A percentile compares a stretch with the other conserved stretches of the same genome.
These are phyloP conservation scores for Semicossyphus pulcher DNA, from an alignment of 2,113 vertebrate genomes.

Conservation along the genomic window DNA sequence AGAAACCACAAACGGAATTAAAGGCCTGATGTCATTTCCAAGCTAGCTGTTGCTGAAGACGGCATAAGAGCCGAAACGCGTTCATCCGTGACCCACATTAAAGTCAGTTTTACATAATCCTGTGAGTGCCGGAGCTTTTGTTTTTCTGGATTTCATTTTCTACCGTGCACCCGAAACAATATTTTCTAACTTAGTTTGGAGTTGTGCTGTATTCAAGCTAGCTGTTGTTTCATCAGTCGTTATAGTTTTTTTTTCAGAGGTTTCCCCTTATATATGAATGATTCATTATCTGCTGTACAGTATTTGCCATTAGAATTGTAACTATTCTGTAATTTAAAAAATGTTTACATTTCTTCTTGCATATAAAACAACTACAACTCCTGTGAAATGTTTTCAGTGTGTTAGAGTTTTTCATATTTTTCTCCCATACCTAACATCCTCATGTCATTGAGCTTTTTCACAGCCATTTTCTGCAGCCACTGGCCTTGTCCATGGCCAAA, in stretches of 20 bases:
- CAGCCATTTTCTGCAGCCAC: neutral
- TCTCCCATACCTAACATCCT: neutral
- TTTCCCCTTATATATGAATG: neutral
- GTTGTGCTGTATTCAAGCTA: neutral
- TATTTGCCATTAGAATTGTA: neutral
- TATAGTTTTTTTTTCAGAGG: neutral
- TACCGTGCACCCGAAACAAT: too few species aligned
- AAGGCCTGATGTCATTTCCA: neutral
- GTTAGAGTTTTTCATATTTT: too few species aligned
- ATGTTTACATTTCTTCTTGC: too few species aligned
- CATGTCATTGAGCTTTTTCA: neutral
- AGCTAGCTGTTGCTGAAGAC: neutral
- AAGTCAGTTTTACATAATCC: too few species aligned
- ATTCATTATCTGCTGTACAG: neutral
- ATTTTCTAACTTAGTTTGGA: too few species aligned
- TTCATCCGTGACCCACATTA: too few species aligned
- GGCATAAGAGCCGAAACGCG: too few species aligned
- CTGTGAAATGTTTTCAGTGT: neutral
- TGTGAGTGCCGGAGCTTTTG: too few species aligned
- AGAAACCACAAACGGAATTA: too few species aligned
- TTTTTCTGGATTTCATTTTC: too few species aligned
- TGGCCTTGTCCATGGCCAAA: neutral
- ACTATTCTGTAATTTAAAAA: too few species aligned
- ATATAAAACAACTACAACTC: neutral
- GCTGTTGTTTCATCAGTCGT: neutral